Base-by-base conservation (phyloP, 2,113 vertebrate species). In the Sciurus niger region DNA sequence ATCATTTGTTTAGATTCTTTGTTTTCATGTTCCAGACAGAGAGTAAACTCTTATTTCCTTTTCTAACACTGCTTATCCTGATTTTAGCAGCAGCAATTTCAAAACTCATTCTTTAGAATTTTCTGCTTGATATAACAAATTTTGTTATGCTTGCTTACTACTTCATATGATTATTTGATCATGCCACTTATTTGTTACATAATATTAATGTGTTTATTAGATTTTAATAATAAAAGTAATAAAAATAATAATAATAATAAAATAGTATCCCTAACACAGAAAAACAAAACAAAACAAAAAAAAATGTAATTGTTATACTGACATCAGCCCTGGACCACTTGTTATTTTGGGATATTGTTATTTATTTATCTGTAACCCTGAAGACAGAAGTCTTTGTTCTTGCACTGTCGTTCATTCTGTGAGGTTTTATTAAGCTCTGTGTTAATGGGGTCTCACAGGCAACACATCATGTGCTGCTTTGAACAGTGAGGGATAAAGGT, bases 401-500 rank as follows among this genome's bases (percentile, higher is more conserved):
- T 55, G 30, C 11, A 55, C 68, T 80, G 78, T 58, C 30, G 2
- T 37, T 94, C 79, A 72, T 79, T 89, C 82, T 55, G 3, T n/a
- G 77, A 51, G 76, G 11, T 8, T 89, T 86, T 92, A 94, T 94
- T 92, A 74, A 94, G 70, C 43, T 93, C 30, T 25, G 24, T 76
- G 51, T 80, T 94, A 95, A 90, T 68, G 18, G 91, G 65, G 60
- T 68, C 82, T 94, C 40, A 1, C 0, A 4, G 63, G 67, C 37
- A 58, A 76, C 80, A 53, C 48, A 58, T 70, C 37, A 82, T 4
- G 10, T 17, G 22, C 34, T 63, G 58, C 93, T 95, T 94, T 95
- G 79, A 94, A 95, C 34, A 72, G 58, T n/a, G 18, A 89, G 37
- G 89, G 79, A 58, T 37, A 82, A 96, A 96, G 58, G 92, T 96